phyloP scores from a whole-genome alignment of 2,888 invertebrate species.

The Chymomyza amoena region DNA sequence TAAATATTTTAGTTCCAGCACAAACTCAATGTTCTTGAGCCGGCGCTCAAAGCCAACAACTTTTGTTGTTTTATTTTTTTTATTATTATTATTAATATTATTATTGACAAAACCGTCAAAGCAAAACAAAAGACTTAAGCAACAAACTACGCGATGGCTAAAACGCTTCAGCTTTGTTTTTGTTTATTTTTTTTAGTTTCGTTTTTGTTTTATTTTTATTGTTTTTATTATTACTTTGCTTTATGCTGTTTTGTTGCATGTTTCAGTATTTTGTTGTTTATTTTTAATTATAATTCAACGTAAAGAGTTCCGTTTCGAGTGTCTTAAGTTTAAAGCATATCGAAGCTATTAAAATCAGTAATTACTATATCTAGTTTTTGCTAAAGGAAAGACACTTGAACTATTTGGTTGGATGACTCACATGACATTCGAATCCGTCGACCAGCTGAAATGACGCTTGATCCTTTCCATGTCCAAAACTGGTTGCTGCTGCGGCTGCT shows the following conservation, averaged over 20 bases:
- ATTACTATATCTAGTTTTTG: neutral
- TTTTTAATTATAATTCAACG: neutral
- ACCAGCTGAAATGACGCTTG: constrained; percentile 77
- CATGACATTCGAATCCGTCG: constrained; percentile 76
- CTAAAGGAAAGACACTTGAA: neutral
- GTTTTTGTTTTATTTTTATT: constrained; percentile 1
- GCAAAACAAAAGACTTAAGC: constrained; percentile 38
- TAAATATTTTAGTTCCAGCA: neutral
- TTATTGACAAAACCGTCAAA: neutral
- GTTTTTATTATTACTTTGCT: neutral
- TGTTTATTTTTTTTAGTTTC: constrained; percentile 9
- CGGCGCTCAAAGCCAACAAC: constrained; percentile 45
- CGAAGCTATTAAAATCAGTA: too few species aligned
- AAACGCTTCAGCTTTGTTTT: constrained; percentile 7
- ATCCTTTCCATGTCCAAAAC: constrained; percentile 74
- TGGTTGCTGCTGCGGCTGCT: constrained; percentile 46
- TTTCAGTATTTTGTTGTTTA: neutral
- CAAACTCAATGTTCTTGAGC: constrained; percentile 42
- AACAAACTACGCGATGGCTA: constrained; percentile 25
- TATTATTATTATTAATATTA: too few species aligned
- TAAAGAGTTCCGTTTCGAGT: neutral
- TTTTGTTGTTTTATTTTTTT: constrained; percentile 18
- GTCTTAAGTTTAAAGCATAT: neutral
- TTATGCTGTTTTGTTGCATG: neutral
- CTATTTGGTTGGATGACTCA: constrained; percentile 40